These are phyloP conservation scores for Psittacula echo DNA, from an alignment of 2,797 vertebrate genomes.

Conservation along the genomic window DNA sequence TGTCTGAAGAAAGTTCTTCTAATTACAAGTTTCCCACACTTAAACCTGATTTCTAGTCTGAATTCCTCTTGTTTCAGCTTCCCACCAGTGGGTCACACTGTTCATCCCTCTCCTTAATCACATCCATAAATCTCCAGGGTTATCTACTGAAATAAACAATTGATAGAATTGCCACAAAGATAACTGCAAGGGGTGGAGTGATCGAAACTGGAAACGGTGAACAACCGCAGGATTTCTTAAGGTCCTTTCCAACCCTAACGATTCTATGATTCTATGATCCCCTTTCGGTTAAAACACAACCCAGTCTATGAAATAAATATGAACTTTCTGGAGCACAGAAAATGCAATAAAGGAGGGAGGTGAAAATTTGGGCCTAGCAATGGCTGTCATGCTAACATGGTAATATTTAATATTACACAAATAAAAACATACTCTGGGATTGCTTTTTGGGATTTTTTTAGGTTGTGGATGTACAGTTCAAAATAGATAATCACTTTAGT, in stretches of 20 bases:
- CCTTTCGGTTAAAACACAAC: background rate
- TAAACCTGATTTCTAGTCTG: background rate
- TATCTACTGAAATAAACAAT: background rate
- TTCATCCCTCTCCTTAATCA: background rate
- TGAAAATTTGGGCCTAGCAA: background rate
- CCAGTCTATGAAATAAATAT: background rate
- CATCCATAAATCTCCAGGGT: background rate
- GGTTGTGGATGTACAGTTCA: background rate
- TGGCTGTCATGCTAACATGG: background rate
- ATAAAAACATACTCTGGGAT: background rate
- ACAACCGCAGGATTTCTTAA: background rate
- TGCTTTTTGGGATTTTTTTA: accelerated
- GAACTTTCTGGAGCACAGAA: background rate
- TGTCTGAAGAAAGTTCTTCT: background rate
- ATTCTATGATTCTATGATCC: background rate
- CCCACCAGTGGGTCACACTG: background rate
- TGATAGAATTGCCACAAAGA: background rate
- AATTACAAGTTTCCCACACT: background rate
- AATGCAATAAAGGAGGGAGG: background rate
- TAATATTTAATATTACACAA: background rate
- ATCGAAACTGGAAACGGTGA: background rate
- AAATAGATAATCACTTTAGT: background rate
- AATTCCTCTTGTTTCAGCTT: background rate
- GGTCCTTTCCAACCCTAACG: background rate
- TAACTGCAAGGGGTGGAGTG: background rate